Percentiles rank a stretch among this genome's conserved stretches.
phyloP scores from a whole-genome alignment of 2,797 vertebrate genomes.

The Pseudotriccus pelzelni region DNA sequence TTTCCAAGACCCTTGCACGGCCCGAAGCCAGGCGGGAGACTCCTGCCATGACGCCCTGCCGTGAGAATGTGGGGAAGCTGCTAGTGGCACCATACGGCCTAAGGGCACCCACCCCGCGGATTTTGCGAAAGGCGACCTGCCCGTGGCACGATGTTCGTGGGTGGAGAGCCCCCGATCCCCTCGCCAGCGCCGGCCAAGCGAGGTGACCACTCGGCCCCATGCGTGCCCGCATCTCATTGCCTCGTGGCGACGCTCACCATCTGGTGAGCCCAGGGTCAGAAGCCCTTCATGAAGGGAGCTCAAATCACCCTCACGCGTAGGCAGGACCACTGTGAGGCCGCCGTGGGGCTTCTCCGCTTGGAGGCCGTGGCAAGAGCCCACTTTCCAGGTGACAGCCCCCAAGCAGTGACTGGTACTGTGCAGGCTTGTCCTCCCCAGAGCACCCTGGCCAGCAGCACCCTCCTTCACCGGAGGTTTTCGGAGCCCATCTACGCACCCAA shows the following conservation, averaged over 20 bases:
- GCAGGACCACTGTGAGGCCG: not conserved
- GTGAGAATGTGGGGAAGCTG: not conserved
- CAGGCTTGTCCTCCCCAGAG: not conserved
- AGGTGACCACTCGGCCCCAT: not conserved
- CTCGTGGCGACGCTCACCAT: not conserved
- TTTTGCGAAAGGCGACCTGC: not conserved
- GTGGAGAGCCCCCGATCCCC: not conserved
- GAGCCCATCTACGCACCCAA: rapidly evolving
- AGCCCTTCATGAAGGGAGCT: not conserved
- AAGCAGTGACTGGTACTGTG: not conserved
- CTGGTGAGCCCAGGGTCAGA: not conserved
- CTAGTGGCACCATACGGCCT: not conserved
- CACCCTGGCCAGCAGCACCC: not conserved
- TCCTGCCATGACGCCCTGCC: not conserved
- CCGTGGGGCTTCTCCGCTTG: not conserved
- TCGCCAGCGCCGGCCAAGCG: not conserved
- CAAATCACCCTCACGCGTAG: not conserved
- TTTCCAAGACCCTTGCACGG: not conserved
- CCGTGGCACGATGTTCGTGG: not conserved
- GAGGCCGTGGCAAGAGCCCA: not conserved
- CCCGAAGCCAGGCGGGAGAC: not conserved
- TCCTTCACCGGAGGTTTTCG: not conserved
- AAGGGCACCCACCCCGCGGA: not conserved
- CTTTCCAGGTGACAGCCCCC: not conserved
- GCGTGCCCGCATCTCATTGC: not conserved